A percentile compares a stretch with the other conserved stretches of the same genome.
Conservation (phyloP, 2,888 invertebrate genomes). For the Volucella zonaria region DNA sequence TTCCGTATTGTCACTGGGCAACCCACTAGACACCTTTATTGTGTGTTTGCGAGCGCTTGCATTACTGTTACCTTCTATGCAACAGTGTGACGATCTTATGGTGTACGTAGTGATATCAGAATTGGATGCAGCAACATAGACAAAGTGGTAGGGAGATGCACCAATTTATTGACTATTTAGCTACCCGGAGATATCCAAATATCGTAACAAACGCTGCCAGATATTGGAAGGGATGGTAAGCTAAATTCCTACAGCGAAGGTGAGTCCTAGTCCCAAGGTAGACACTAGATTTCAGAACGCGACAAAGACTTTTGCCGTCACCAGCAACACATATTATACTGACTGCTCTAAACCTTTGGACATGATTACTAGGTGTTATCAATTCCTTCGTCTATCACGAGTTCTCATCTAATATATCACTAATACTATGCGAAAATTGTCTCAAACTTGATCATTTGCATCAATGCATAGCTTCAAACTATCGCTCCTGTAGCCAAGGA, state of each 20-base stretch:
- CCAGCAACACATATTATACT: not conserved
- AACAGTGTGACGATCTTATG: not conserved
- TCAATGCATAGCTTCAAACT: not conserved
- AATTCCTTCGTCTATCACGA: not conserved
- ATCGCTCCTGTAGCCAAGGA: not conserved
- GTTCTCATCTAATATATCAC: not conserved
- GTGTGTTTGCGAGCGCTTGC: not conserved
- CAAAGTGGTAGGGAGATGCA: not conserved
- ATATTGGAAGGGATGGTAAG: constrained; percentile 2
- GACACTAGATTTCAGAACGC: not conserved
- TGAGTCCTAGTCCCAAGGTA: not conserved
- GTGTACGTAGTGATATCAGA: not conserved
- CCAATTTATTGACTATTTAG: not conserved
- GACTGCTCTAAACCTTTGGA: not conserved
- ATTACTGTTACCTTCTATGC: not conserved
- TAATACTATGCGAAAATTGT: constrained; percentile 1
- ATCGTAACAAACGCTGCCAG: not conserved
- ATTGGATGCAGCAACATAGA: not conserved
- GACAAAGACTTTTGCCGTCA: not conserved
- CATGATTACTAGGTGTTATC: not conserved
- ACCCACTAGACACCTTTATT: not conserved
- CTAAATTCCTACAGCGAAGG: not conserved
- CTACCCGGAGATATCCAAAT: not conserved
- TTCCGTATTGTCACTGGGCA: not conserved
- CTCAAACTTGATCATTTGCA: not conserved